Evolutionary conservation across 2,113 vertebrate species (phyloP).

Genomic region (Hippopotamus amphibius): DNA sequence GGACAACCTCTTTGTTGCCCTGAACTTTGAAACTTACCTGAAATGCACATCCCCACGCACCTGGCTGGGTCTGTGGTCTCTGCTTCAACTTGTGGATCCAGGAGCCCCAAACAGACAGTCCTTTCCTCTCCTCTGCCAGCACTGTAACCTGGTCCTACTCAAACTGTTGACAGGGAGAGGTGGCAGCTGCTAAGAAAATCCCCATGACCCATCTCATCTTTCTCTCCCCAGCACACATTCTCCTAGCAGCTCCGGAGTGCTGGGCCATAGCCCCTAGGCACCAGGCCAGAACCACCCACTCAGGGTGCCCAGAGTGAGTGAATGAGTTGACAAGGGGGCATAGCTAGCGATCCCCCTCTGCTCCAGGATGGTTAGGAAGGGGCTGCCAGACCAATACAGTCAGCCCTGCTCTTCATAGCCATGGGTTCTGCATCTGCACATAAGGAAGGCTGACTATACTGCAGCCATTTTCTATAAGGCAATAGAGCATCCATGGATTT

Average conservation of each 20-base stretch:
- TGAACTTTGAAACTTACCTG: not conserved
- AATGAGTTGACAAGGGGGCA: too few species aligned
- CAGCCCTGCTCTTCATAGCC: not conserved
- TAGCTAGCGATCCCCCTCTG: rapidly evolving
- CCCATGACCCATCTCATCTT: not conserved
- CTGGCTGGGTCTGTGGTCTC: not conserved
- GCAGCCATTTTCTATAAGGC: too few species aligned
- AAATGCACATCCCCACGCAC: not conserved
- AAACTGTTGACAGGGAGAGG: not conserved
- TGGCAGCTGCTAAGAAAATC: not conserved
- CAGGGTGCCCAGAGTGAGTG: too few species aligned
- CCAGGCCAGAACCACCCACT: not conserved
- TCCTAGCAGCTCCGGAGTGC: not conserved
- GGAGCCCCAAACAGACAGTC: not conserved
- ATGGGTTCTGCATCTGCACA: not conserved
- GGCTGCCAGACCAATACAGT: not conserved
- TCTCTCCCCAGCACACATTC: not conserved
- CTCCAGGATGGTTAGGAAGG: not conserved
- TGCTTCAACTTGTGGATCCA: not conserved
- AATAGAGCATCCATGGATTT: not conserved
- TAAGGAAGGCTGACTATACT: too few species aligned
- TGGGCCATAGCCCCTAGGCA: rapidly evolving
- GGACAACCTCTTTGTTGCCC: not conserved
- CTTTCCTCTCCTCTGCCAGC: not conserved
- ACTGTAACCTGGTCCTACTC: not conserved